Evolutionary conservation across 1,140 invertebrate genomes (phyloP), one percentile per base, ranked within the genome.

Genomic region (Platyura marginata): DNA sequence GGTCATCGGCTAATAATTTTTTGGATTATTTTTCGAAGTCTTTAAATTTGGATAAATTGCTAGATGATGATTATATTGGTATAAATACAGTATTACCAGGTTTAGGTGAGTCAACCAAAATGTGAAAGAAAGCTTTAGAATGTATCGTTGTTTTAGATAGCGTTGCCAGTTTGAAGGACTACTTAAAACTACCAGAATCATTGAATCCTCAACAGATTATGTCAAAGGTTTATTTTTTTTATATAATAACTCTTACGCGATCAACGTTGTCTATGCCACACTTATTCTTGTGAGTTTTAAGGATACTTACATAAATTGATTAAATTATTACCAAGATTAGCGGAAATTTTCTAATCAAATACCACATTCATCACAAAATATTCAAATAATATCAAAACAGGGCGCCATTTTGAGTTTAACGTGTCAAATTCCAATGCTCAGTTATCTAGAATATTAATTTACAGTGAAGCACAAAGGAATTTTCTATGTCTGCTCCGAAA

Each of bases 201-300:
- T 38, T 60, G 1, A 51, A 53, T 29, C 16, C 57, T 5, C 49
- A 56, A 42, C 49, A 61, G 22, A 52, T 61, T 21, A 38, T 61
- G 11, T 40, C 51, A 9, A 60, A 60, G 40, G 57, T 49, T 21
- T n/a, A 38, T 15, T 21, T 3, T 15, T 8, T 8, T 10, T 10
- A 21, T 10, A 18, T 11, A 29, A 10, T 6, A 25, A 29, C 6
- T 10, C 18, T 32, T 23, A 29, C n/a, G n/a, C n/a, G n/a, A n/a
- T n/a, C n/a, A n/a, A n/a, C n/a, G n/a, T n/a, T n/a, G n/a, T n/a
- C n/a, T n/a, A n/a, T n/a, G n/a, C n/a, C n/a, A n/a, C n/a, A n/a
- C n/a, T n/a, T n/a, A n/a, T n/a, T n/a, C n/a, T n/a, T n/a, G n/a
- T n/a, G n/a, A n/a, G n/a, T n/a, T n/a, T n/a, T n/a, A n/a, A n/a